Evolutionary conservation across 2,888 invertebrate species (phyloP), one percentile per base, ranked within the genome.

Genomic region (Himalopsyche anomala): DNA sequence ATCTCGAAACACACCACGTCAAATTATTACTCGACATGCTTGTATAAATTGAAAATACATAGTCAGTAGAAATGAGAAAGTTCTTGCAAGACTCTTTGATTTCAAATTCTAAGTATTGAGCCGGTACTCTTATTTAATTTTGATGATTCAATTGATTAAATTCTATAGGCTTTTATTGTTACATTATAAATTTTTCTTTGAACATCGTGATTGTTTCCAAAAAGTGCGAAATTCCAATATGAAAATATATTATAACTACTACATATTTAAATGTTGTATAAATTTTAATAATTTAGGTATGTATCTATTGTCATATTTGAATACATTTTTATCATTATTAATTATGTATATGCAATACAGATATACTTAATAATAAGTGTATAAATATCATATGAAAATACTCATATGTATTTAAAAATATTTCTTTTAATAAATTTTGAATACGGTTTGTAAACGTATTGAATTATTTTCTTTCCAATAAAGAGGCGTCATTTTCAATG

Each of bases 281-380:
- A 19, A 9, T 9, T 62, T 62, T 62, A 19, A 62, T 19, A 19
- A 62, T 28, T 62, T 62, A 62, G 8, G 62, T 62, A 62, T 28
- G 19, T 62, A 62, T 62, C 62, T 62, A 62, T 62, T 62, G 62
- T 62, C 62, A 62, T 19, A 62, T 62, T 62, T 62, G 62, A 62
- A 62, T 62, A 62, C 62, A 62, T 62, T 62, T 11, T 62, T 62
- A 19, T 62, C 5, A 19, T 19, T 62, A n/a, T 8, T 19, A 28
- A 19, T 19, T 19, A 19, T 19, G 8, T 19, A 11, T 62, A 62
- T 19, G 62, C n/a, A n/a, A 28, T 62, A 28, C 11, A 19, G 11
- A 11, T 62, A 62, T 6, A 12, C 15, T n/a, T 19, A 19, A 11
- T 28, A 62, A 28, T 62, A 62, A 19, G 62, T 62, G 62, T 62